A percentile compares a stretch with the other conserved stretches of the same genome.
Conservation (phyloP, 2,113 vertebrate genomes). For the Pseudonaja textilis region DNA sequence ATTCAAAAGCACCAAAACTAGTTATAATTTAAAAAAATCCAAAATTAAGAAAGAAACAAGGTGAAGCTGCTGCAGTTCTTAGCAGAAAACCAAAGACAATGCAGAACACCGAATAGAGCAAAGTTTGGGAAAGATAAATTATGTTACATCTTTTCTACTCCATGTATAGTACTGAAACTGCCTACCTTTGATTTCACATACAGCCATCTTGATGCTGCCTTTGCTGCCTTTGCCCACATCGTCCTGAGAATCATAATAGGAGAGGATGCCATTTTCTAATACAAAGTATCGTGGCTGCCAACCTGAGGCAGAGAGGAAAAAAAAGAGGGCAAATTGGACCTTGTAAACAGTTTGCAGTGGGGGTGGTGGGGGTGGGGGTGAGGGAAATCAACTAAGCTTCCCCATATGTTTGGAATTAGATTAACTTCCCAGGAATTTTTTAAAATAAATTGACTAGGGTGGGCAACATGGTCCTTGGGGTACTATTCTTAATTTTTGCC, state of each 20-base stretch:
- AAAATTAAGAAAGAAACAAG: neutral
- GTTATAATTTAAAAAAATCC: neutral
- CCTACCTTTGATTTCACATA: conserved; percentile 61
- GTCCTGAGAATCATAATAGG: conserved; percentile 63
- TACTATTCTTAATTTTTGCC: neutral
- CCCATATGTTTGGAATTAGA: neutral
- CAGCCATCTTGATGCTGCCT: conserved; percentile 63
- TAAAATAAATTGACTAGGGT: neutral
- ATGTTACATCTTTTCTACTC: neutral
- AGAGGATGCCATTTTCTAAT: conserved; percentile 56
- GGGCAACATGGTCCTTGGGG: neutral
- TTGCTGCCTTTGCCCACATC: conserved; percentile 58
- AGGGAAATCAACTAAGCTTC: neutral
- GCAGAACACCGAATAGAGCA: neutral
- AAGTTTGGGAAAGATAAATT: neutral
- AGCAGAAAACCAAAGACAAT: neutral
- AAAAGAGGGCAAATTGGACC: neutral
- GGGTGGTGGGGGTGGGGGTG: neutral
- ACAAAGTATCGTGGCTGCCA: conserved; percentile 64
- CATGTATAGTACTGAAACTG: neutral
- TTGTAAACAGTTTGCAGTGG: neutral
- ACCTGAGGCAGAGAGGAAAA: conserved; percentile 24
- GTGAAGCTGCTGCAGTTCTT: neutral
- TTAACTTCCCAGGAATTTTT: neutral
- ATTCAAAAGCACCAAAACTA: neutral